phyloP scores from a whole-genome alignment of 2,797 vertebrate species.

The Ctenopoma kingsleyae region DNA sequence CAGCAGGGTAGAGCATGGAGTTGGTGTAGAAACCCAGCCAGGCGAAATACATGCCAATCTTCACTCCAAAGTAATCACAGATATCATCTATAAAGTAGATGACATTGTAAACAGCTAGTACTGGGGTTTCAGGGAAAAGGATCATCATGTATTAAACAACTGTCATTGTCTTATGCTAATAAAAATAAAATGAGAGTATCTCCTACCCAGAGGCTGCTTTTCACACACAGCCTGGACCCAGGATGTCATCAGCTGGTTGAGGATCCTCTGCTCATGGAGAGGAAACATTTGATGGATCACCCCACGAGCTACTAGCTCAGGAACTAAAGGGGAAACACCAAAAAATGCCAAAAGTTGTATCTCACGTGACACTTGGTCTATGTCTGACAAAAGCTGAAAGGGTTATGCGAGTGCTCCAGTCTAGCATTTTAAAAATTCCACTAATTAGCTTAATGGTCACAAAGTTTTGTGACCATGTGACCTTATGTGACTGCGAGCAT shows the following conservation, averaged over 20 bases:
- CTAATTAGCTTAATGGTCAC: neutral
- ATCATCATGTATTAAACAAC: neutral
- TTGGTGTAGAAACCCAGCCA: constrained; percentile 97
- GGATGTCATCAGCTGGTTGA: constrained; percentile 93
- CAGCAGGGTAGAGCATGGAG: constrained; percentile 93
- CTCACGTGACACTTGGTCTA: neutral
- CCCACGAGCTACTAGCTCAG: constrained; percentile 89
- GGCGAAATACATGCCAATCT: constrained; percentile 95
- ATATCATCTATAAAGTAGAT: constrained; percentile 86
- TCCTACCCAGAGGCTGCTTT: constrained; percentile 90
- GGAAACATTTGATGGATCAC: constrained; percentile 95
- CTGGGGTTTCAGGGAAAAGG: neutral
- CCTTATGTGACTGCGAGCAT: neutral
- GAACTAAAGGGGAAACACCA: constrained; percentile 79
- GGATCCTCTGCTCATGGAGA: constrained; percentile 92
- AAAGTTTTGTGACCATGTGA: too few species aligned
- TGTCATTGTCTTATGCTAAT: too few species aligned
- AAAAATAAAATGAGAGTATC: neutral
- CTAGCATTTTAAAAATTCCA: too few species aligned
- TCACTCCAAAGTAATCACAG: constrained; percentile 96
- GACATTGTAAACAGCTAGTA: neutral
- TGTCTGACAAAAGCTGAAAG: neutral
- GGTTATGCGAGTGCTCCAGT: neutral
- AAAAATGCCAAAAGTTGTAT: neutral
- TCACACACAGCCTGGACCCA: constrained; percentile 96